Base-by-base conservation (phyloP, 2,797 vertebrate genomes). In the Trachops cirrhosus region DNA sequence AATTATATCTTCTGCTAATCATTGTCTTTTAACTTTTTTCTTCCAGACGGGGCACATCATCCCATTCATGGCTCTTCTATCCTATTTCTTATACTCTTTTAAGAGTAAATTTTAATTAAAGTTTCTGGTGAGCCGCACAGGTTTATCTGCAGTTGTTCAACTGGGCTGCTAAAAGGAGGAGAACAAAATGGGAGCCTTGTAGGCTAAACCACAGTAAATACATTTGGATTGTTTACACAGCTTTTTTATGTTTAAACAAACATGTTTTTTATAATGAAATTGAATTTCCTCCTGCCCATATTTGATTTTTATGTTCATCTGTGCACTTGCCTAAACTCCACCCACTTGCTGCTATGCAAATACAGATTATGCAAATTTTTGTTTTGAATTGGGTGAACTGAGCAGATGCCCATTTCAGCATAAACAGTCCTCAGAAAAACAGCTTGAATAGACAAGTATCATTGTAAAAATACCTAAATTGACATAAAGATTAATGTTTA, bases 291-390 rank as follows among this genome's bases (percentile, higher is more conserved):
- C 98, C 97, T 97, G 98, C 97, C 97, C 96, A 80, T 98, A 98
- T 98, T 98, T 98, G 98, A 98, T 97, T 98, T 98, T 98, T 98
- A 98, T 98, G 98, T 98, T 98, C 98, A 98, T 99, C 98, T 98
- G 98, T 98, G 98, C 98, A 97, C 95, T 98, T 0, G 88, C 96
- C 96, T 97, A 98, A 98, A 97, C 98, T 62, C 98, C 98, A 98
- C 98, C 98, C 97, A 98, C 97, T 98, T 97, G 98, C 97, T 99
- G 97, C 98, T 98, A 98, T 98, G 98, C 97, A 98, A 98, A 98
- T 98, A 98, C 97, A 97, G 98, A 98, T 98, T 98, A 98, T 98
- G 98, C 98, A 98, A 98, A 98, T 98, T 98, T 98, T 98, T 98
- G 97, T 98, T 98, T 98, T 98, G 98, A 98, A 98, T 97, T 97